Evolutionary conservation across 1,140 invertebrate species (phyloP).

Genomic region (Colletes gigas): DNA sequence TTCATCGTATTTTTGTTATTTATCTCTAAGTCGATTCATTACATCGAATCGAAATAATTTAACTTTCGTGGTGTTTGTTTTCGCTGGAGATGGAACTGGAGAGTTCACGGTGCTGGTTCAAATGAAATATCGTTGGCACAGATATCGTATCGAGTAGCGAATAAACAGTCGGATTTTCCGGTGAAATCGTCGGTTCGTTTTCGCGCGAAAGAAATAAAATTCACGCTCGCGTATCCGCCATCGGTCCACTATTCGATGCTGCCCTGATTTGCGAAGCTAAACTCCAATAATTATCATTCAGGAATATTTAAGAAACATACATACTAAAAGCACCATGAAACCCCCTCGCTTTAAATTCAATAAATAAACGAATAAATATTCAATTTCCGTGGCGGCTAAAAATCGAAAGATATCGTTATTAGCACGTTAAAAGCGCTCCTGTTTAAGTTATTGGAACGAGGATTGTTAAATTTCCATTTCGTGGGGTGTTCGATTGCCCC

Average conservation of each 20-base stretch:
- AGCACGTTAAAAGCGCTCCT: background rate
- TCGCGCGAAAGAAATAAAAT: background rate
- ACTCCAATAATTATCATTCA: too few relatives aligned
- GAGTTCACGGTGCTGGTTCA: background rate
- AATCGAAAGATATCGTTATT: too few relatives aligned
- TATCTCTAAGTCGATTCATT: background rate
- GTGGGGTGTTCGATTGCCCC: background rate
- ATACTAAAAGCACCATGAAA: too few relatives aligned
- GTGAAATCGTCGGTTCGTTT: background rate
- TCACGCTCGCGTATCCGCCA: too few relatives aligned
- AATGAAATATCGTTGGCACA: background rate
- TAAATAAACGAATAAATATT: too few relatives aligned
- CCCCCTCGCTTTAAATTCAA: too few relatives aligned
- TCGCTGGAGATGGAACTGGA: background rate
- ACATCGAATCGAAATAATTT: background rate
- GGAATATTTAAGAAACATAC: too few relatives aligned
- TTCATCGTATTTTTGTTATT: background rate
- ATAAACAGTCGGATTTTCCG: slow-evolving; percentile 11
- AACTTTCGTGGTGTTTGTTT: background rate
- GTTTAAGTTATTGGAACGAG: background rate
- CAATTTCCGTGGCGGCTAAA: too few relatives aligned
- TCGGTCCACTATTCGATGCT: too few relatives aligned
- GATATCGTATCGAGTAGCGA: background rate
- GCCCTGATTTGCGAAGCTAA: too few relatives aligned
- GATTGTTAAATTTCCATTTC: background rate